phyloP scores from a whole-genome alignment of 2,888 invertebrate species.

The Vanessa cardui region DNA sequence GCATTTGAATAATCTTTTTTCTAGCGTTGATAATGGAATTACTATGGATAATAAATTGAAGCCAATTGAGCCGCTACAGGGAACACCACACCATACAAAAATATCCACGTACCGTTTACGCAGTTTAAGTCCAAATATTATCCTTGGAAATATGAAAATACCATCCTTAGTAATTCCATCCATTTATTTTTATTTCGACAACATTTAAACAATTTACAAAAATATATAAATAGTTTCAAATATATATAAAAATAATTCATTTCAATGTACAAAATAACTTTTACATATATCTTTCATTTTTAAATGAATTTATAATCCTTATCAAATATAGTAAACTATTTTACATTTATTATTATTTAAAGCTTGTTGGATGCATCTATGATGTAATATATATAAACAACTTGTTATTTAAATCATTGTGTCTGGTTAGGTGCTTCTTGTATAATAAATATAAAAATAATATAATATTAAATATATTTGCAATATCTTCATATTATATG shows the following conservation, averaged over 20 bases:
- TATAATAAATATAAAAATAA: too few relatives aligned
- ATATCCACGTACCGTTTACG: conserved; percentile 34
- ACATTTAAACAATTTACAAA: conserved; percentile 8
- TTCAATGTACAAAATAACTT: neutral
- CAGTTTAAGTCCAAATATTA: conserved; percentile 23
- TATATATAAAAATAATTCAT: neutral
- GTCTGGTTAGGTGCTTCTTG: too few relatives aligned
- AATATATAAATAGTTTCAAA: conserved; percentile 3
- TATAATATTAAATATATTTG: too few relatives aligned
- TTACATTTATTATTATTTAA: neutral
- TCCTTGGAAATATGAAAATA: conserved; percentile 45
- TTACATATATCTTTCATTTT: too few relatives aligned
- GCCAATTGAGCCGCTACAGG: conserved; percentile 21
- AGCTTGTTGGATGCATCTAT: neutral
- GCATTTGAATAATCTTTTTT: too few relatives aligned
- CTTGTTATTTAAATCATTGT: too few relatives aligned
- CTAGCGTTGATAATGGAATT: conserved; percentile 63
- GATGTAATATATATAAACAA: too few relatives aligned
- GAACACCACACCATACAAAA: conserved; percentile 13
- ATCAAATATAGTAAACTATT: neutral
- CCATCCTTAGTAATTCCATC: conserved; percentile 74
- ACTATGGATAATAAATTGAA: conserved; percentile 51
- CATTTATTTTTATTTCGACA: conserved; percentile 43
- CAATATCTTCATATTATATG: too few relatives aligned
- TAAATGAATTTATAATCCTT: neutral